These are phyloP conservation scores for Dreissena polymorpha DNA, from an alignment of 1,140 invertebrate species.

Conservation along the genomic window DNA sequence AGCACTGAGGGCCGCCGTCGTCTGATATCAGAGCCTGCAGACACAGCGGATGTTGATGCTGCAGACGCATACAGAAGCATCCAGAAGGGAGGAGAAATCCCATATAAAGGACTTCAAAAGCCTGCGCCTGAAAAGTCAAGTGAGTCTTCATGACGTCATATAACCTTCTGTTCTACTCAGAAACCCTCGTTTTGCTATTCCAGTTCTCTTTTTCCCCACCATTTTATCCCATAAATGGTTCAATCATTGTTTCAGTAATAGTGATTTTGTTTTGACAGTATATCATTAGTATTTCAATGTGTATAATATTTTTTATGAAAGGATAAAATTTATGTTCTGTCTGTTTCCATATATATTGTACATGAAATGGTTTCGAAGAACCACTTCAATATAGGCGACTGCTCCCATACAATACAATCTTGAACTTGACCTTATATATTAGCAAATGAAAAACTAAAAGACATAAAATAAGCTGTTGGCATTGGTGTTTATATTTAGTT, in stretches of 20 bases:
- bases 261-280: not conserved
- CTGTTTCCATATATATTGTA: too few species aligned
- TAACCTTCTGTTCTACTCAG: too few species aligned
- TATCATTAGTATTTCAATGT: not conserved
- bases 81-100: constrained; percentile 92
- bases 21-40: constrained; percentile 53
- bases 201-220: constrained; percentile 8
- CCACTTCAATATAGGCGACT: too few species aligned
- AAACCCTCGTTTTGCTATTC: too few species aligned
- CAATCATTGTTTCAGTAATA: not conserved
- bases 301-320: too few species aligned
- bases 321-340: too few species aligned
- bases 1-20: constrained; percentile 67
- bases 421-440: too few species aligned
- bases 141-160: constrained; percentile 56
- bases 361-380: too few species aligned
- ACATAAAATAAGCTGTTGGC: too few species aligned
- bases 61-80: constrained; percentile 90
- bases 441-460: too few species aligned
- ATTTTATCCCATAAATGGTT: constrained; percentile 2
- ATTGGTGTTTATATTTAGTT: too few species aligned
- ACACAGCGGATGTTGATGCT: constrained; percentile 82
- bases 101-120: constrained; percentile 80
- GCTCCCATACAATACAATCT: too few species aligned
- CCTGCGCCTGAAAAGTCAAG: constrained; percentile 87